Evolutionary conservation across 2,113 vertebrate genomes (phyloP).

Genomic region (Pungitius pungitius): DNA sequence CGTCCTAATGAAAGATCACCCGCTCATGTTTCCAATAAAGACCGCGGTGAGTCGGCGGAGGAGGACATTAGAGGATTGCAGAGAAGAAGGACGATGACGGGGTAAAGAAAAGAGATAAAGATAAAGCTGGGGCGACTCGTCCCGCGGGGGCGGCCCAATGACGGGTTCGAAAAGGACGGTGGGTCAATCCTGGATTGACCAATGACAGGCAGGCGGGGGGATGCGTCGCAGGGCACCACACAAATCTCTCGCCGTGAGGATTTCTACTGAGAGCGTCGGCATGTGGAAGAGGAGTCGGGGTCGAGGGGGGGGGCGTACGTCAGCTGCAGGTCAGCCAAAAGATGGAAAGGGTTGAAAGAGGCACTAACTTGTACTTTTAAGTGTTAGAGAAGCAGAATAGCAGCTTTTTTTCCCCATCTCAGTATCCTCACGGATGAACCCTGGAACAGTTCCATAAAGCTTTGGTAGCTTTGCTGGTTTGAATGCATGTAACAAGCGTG

Average conservation of each 20-base stretch:
- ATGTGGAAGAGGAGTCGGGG: too few relatives aligned
- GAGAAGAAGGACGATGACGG: background rate
- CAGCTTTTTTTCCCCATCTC: background rate
- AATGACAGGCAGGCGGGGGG: constrained; percentile 45
- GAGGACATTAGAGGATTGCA: constrained; percentile 26
- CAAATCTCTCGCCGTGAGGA: constrained; percentile 53
- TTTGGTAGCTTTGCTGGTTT: too few relatives aligned
- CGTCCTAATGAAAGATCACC: constrained; percentile 64
- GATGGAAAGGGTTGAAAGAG: background rate
- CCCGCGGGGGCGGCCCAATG: background rate
- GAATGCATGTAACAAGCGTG: background rate
- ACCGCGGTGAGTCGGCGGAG: constrained; percentile 1
- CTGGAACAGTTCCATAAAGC: background rate
- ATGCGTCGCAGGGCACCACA: constrained; percentile 29
- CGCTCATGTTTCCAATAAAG: constrained; percentile 71
- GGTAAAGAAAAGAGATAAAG: constrained; percentile 20
- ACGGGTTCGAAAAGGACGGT: constrained; percentile 25
- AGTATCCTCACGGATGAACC: background rate
- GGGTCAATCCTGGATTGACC: constrained; percentile 47
- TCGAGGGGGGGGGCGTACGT: constrained; percentile 26
- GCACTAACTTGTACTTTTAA: background rate
- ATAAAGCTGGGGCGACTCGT: background rate
- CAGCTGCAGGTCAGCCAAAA: constrained; percentile 51
- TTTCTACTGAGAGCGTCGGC: constrained; percentile 38
- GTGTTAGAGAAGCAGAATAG: background rate